Percentiles rank a stretch among this genome's conserved stretches.
Conservation (phyloP, 2,797 vertebrate species). For the Octomys mimax region DNA sequence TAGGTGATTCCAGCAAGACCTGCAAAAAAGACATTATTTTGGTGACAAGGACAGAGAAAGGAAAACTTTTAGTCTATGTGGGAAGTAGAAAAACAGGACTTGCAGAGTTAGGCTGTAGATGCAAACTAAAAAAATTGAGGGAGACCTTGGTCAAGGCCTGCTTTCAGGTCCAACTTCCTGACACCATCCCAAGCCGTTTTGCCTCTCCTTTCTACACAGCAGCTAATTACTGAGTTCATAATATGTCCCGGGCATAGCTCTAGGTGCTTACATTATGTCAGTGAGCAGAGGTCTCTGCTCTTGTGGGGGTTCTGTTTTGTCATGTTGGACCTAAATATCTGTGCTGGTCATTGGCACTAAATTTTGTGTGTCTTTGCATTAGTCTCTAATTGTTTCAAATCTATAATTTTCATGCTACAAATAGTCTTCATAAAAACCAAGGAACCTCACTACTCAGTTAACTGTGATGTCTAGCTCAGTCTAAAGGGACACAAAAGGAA, state of each 20-base stretch:
- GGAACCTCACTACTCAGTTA: neutral
- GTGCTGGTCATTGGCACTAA: neutral
- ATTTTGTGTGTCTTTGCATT: neutral
- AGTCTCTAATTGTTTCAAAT: neutral
- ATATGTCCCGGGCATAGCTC: neutral
- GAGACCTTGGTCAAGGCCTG: neutral
- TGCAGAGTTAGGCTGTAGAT: neutral
- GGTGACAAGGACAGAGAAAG: neutral
- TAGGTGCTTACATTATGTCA: neutral
- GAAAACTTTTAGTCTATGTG: neutral
- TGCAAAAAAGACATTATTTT: neutral
- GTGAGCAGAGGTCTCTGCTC: neutral
- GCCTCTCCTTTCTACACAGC: neutral
- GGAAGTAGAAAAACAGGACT: neutral
- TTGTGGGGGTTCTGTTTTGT: neutral
- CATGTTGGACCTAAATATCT: neutral
- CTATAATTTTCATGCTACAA: conserved; percentile 21
- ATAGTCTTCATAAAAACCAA: neutral
- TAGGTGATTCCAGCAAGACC: neutral
- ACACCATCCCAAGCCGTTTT: neutral
- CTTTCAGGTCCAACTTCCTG: neutral
- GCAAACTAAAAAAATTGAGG: neutral
- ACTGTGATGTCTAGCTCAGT: neutral
- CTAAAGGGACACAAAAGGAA: neutral
- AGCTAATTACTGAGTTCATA: neutral